A percentile compares a stretch with the other conserved stretches of the same genome.
Conservation (phyloP, 2,888 invertebrate genomes). For the Ochropleura leucogaster region DNA sequence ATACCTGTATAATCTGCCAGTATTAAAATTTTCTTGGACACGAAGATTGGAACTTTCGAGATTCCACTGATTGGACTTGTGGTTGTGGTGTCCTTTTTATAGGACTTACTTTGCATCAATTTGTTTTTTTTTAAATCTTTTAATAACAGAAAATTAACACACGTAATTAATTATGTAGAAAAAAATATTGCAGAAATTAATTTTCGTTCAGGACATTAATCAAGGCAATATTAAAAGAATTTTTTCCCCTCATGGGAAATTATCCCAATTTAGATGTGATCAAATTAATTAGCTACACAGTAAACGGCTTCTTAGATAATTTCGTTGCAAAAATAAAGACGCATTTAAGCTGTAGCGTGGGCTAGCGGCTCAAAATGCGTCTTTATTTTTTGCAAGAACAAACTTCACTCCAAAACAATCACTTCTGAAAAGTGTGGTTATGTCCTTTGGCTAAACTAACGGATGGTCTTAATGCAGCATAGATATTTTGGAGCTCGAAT, state of each 20-base stretch:
- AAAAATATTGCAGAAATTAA: slow-evolving; percentile 24
- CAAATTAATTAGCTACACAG: slow-evolving; percentile 22
- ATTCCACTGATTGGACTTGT: slow-evolving; percentile 36
- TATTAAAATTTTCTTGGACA: slow-evolving; percentile 58
- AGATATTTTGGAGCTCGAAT: background rate
- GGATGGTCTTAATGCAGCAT: background rate
- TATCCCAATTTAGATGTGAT: slow-evolving; percentile 32
- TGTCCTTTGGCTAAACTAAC: background rate
- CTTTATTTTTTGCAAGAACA: too few species aligned
- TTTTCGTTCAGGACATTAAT: slow-evolving; percentile 29
- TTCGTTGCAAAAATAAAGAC: background rate
- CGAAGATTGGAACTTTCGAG: slow-evolving; percentile 43
- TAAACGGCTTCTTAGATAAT: slow-evolving; percentile 13
- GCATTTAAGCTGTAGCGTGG: background rate
- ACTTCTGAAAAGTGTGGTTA: background rate
- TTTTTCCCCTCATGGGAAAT: slow-evolving; percentile 48
- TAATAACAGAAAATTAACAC: background rate
- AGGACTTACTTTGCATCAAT: background rate
- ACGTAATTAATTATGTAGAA: slow-evolving; percentile 11
- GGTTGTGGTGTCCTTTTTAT: slow-evolving; percentile 18
- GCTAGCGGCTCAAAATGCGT: too few species aligned
- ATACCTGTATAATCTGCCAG: slow-evolving; percentile 59
- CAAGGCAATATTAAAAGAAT: slow-evolving; percentile 32
- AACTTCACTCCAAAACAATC: background rate
- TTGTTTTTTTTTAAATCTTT: too few species aligned